Evolutionary conservation across 2,113 vertebrate genomes (phyloP).

Genomic region (Tragelaphus buxtoni): DNA sequence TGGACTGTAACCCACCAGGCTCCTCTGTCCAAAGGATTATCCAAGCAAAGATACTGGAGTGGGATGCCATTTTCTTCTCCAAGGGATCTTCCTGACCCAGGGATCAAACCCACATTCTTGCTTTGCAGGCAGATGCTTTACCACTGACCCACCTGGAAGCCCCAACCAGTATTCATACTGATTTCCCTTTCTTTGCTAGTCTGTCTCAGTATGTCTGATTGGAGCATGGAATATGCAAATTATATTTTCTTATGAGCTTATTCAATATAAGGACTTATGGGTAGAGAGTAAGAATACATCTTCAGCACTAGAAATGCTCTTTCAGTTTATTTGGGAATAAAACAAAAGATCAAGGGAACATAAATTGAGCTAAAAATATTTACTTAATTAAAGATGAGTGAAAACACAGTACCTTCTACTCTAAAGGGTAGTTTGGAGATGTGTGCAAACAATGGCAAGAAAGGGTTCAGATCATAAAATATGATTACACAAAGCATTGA

Average conservation of each 20-base stretch:
- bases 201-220: background rate
- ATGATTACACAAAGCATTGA: background rate
- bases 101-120: background rate
- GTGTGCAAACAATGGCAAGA: background rate
- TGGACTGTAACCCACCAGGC: background rate
- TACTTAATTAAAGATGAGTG: background rate
- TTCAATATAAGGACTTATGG: background rate
- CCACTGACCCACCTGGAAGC: background rate
- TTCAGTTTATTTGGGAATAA: constrained; percentile 19
- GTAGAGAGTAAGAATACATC: background rate
- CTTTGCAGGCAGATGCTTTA: background rate
- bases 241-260: background rate
- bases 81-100: background rate
- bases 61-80: background rate
- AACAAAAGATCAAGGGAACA: constrained; percentile 39
- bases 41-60: background rate
- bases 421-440: background rate
- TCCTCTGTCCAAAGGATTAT: background rate
- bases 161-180: accelerated
- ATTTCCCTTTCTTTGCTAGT: background rate
- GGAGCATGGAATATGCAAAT: background rate
- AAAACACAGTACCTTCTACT: background rate
- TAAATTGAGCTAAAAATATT: constrained; percentile 45
- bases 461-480: background rate
- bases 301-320: background rate